Base-by-base conservation (phyloP, 2,797 vertebrate genomes). In the Pelodytes ibericus region DNA sequence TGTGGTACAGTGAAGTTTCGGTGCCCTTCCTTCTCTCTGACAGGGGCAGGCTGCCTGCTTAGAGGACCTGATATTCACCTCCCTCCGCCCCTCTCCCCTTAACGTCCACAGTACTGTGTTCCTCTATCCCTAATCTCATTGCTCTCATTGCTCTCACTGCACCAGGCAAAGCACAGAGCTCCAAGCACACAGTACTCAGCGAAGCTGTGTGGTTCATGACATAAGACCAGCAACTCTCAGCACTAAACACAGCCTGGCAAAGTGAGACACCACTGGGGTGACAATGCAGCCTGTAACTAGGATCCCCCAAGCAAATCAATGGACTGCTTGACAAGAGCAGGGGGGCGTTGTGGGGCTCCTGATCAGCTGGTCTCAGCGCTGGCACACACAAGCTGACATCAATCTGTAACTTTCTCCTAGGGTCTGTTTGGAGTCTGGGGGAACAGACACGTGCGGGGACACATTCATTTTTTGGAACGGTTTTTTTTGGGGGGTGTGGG, bases 51-150 rank as follows among this genome's bases (percentile, higher is more conserved):
- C 63, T 65, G 36, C 44, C 64, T 67, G 44, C 64, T 53, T 4
- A 67, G 41, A 67, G 72, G 63, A 74, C 71, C 71, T 74, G 71
- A 66, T n/a, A 67, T 22, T 69, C 74, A 75, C 74, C 65, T 62
- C 25, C 66, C 74, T 27, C 66, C 69, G 39, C 56, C 69, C 70
- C 68, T 49, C 44, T 56, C 33, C 15, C n/a, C 58, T 71, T 36
- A 36, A 51, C 70, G 22, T 11, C 51, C 31, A 58, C 2, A 26
- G 30, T 5, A 26, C 53, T 24, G 30, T 29, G 67, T 57, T 56
- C 30, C 51, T 61, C 63, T 73, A 56, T 27, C 76, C 68, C 75
- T 58, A 77, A 71, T 71, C 67, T 64, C 68, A 79, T 44, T 67
- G 76, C 31, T 71, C 67, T 64, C 68, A 79, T 44, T 67, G 76